A percentile compares a stretch with the other conserved stretches of the same genome.
These are phyloP conservation scores for Phalacrocorax carbo DNA, from an alignment of 2,113 vertebrate genomes.

Conservation along the genomic window DNA sequence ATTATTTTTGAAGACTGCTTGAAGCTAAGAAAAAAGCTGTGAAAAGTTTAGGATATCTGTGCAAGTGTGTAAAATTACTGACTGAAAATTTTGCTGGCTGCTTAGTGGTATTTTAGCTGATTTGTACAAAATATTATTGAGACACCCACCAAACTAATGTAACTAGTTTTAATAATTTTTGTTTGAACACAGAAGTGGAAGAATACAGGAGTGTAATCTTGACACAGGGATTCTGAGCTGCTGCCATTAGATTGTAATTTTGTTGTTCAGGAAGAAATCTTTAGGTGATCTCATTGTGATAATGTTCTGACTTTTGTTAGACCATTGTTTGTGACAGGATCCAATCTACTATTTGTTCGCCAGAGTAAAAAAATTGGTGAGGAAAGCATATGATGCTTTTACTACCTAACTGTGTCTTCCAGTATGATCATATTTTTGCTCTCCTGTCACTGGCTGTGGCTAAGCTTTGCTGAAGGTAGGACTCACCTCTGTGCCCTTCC, in stretches of 20 bases:
- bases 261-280: not conserved
- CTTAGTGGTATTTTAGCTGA: not conserved
- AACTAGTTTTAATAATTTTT: not conserved
- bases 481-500: not conserved
- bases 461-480: not conserved
- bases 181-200: not conserved
- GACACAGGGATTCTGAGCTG: not conserved
- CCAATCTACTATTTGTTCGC: not conserved
- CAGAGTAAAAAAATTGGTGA: not conserved
- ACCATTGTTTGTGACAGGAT: not conserved
- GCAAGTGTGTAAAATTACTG: not conserved
- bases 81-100: not conserved
- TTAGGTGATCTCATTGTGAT: not conserved
- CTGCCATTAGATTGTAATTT: not conserved
- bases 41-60: not conserved
- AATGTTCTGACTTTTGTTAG: not conserved
- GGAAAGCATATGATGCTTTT: not conserved
- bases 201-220: not conserved
- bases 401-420: not conserved
- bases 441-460: not conserved
- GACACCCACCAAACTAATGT: not conserved
- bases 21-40: not conserved
- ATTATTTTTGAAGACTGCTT: not conserved
- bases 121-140: not conserved
- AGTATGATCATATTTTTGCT: not conserved